Base-by-base conservation (phyloP, 2,113 vertebrate genomes). In the Ophthalmolycus amberensis region DNA sequence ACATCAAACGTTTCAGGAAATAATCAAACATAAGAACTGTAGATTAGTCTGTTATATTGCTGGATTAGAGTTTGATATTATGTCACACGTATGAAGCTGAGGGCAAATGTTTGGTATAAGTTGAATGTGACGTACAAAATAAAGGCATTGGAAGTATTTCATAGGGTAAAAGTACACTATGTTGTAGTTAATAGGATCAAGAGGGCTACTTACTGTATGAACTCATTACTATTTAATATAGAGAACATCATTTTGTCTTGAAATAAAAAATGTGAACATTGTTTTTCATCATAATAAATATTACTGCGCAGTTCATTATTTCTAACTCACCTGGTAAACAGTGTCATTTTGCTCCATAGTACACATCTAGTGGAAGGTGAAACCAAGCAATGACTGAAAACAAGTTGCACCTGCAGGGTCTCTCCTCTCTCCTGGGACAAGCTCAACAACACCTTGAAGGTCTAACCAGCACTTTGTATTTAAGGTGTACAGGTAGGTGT, bases 381-480 rank as follows among this genome's bases (percentile, higher is more conserved):
- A 79, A 34, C 37, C 11, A 70, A 82, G 29, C 44, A 72, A n/a
- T 62, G n/a, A 20, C 54, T 84, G 75, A 58, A 78, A 70, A 70
- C 70, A 67, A 0, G 18, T 77, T 79, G 58, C 72, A 88, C 54
- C 66, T 87, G 80, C 77, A 71, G 62, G 32, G 32, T 32, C 32
- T 32, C 3, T 32, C 32, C 32, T 32, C 3, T 80, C 80, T 83
- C 83, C 48, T 54, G 85, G 79, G 83, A 85, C 44, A 65, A 66
- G 20, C 67, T 86, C 34, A 82, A 77, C 67, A 73, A 62, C 62
- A 29, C 78, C 60, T 75, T 84, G 81, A 80, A 80, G 77, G 56
- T 76, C 81, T 82, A 69, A 87, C 73, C 76, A 84, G 88, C 82
- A 87, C 71, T 82, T 82, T 79, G 73, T 80, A 84, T 84, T 86